Percentiles rank a stretch among this genome's conserved stretches.
Conservation (phyloP, 2,113 vertebrate genomes). For the Ranitomeya variabilis region DNA sequence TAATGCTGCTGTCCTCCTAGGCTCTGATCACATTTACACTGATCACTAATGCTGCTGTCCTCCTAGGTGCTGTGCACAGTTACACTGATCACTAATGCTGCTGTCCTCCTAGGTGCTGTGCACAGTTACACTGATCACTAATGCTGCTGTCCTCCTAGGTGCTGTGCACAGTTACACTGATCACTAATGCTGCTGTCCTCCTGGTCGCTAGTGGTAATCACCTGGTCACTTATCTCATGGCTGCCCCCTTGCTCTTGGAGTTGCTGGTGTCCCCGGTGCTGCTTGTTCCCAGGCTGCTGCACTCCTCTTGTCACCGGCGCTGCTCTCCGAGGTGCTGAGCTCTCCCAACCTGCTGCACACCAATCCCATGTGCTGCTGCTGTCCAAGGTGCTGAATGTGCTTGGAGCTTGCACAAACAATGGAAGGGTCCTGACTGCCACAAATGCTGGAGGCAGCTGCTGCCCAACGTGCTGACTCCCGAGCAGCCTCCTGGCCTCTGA, state of each 20-base stretch:
- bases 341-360: constrained; percentile 23
- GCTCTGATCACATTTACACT: too few species aligned
- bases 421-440: background rate
- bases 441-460: background rate
- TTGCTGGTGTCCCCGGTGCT: background rate
- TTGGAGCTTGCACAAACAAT: background rate
- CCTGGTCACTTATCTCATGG: too few species aligned
- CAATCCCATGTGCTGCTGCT: constrained; percentile 47
- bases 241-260: background rate
- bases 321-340: background rate
- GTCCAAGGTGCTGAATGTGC: constrained; percentile 60
- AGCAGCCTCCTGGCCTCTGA: background rate
- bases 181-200: too few species aligned
- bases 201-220: too few species aligned
- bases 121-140: too few species aligned
- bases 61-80: too few species aligned
- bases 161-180: too few species aligned
- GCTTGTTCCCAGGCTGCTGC: background rate
- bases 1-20: too few species aligned
- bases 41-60: too few species aligned
- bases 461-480: background rate
- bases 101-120: too few species aligned
- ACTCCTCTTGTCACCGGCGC: background rate
- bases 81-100: too few species aligned
- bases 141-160: too few species aligned